Evolutionary conservation across 2,888 invertebrate species (phyloP).

Genomic region (Troglohyphantes excavatus): DNA sequence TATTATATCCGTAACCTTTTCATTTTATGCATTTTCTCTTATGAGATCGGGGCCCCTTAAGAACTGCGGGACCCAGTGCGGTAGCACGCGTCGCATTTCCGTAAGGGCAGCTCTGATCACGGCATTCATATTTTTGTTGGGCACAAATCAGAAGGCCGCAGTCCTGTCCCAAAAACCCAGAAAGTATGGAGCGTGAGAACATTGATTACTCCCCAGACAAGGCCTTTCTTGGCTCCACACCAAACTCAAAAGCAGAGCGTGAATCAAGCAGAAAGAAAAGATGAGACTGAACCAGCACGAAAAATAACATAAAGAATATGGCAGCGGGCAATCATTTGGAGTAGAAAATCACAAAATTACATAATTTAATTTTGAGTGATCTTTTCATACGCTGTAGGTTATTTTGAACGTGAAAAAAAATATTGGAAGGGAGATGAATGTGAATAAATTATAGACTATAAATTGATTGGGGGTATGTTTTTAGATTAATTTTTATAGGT

Average conservation of each 20-base stretch:
- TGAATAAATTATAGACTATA: too few relatives aligned
- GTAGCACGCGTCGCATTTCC: too few relatives aligned
- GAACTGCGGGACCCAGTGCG: too few relatives aligned
- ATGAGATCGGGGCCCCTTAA: too few relatives aligned
- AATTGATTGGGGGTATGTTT: too few relatives aligned
- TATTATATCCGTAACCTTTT: too few relatives aligned
- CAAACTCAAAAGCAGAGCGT: conserved; percentile 20
- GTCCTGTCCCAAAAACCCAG: conserved; percentile 25
- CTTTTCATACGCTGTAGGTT: too few relatives aligned
- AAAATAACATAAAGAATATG: conserved; percentile 13
- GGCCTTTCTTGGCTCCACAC: conserved; percentile 18
- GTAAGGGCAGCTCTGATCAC: neutral
- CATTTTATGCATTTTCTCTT: too few relatives aligned
- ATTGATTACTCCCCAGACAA: conserved; percentile 36
- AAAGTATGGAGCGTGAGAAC: conserved; percentile 28
- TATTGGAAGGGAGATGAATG: too few relatives aligned
- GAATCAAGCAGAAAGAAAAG: conserved; percentile 3
- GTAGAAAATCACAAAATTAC: neutral
- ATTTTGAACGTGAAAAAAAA: too few relatives aligned
- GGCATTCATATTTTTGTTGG: neutral
- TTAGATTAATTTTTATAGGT: too few relatives aligned
- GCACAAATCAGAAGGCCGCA: neutral
- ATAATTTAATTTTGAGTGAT: neutral
- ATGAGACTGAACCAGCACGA: neutral
- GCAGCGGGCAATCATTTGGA: neutral